A percentile compares a stretch with the other conserved stretches of the same genome.
Evolutionary conservation across 2,113 vertebrate species (phyloP).

Genomic region (Aramus guarauna): DNA sequence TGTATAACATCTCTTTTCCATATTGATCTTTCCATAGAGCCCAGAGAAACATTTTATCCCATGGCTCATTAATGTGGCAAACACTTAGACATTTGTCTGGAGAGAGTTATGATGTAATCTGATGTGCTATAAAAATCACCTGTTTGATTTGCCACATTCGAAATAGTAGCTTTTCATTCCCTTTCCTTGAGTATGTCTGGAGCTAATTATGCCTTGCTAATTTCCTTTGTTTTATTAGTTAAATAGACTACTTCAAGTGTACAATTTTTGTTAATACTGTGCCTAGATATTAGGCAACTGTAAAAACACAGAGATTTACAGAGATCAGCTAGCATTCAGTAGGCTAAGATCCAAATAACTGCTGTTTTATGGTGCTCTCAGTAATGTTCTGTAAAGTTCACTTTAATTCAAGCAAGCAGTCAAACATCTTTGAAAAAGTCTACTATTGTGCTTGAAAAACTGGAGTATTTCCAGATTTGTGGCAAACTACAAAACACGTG

Average conservation of each 20-base stretch:
- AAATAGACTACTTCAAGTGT: not conserved
- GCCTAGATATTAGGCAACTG: not conserved
- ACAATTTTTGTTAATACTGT: not conserved
- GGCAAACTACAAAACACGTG: not conserved
- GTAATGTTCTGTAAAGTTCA: not conserved
- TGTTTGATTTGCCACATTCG: slow-evolving; percentile 49
- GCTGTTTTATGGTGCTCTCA: not conserved
- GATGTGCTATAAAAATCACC: slow-evolving; percentile 59
- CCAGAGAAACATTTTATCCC: slow-evolving; percentile 64
- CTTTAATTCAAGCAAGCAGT: not conserved
- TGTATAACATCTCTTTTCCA: not conserved
- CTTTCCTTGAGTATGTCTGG: slow-evolving; percentile 3
- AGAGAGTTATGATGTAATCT: slow-evolving; percentile 71
- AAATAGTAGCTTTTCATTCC: slow-evolving; percentile 53
- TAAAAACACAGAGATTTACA: not conserved
- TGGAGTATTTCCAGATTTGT: not conserved
- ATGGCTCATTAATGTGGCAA: slow-evolving; percentile 67
- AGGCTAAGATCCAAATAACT: not conserved
- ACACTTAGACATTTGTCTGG: slow-evolving; percentile 63
- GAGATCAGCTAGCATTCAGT: not conserved
- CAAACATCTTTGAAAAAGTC: not conserved
- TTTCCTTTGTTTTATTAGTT: slow-evolving; percentile 37
- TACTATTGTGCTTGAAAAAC: not conserved
- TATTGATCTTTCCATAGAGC: slow-evolving; percentile 74
- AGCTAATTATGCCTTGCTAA: slow-evolving; percentile 28